Percentiles rank a stretch among this genome's conserved stretches.
Evolutionary conservation across 2,888 invertebrate genomes (phyloP).

Genomic region (Chrysotoxum bicinctum): DNA sequence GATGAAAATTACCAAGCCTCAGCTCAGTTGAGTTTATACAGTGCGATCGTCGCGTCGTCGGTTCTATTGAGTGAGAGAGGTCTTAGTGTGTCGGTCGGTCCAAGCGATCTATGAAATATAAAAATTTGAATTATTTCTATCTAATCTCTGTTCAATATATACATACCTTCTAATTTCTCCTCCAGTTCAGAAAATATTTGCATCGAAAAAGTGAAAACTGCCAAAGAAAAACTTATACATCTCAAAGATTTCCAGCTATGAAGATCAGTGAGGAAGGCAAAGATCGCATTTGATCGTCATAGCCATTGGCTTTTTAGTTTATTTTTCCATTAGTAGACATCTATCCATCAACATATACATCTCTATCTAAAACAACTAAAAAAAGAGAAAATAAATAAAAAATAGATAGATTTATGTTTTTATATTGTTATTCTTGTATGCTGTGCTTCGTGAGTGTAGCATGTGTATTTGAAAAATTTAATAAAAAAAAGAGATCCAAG

Average conservation of each 20-base stretch:
- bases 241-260: background rate
- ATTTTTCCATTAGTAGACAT: slow-evolving; percentile 24
- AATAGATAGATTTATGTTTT: slow-evolving; percentile 19
- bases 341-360: slow-evolving; percentile 15
- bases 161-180: slow-evolving; percentile 12
- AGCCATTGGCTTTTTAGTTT: slow-evolving; percentile 2
- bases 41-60: slow-evolving; percentile 43
- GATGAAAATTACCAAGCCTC: slow-evolving; percentile 20
- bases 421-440: slow-evolving; percentile 38
- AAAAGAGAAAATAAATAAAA: slow-evolving; percentile 47
- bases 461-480: slow-evolving; percentile 20
- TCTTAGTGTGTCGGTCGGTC: background rate
- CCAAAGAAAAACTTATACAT: slow-evolving; percentile 1
- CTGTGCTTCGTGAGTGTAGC: slow-evolving; percentile 38
- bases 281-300: slow-evolving; percentile 28
- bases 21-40: slow-evolving; percentile 54
- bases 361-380: slow-evolving; percentile 16
- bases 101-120: background rate
- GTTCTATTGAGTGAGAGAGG: slow-evolving; percentile 35
- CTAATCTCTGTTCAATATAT: slow-evolving; percentile 10
- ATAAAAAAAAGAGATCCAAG: slow-evolving; percentile 4
- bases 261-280: slow-evolving; percentile 25
- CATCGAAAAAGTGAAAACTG: slow-evolving; percentile 59
- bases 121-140: slow-evolving; percentile 12
- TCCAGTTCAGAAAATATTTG: background rate